Conservation (phyloP, 2,888 invertebrate genomes). For the Tanypteryx hageni region DNA sequence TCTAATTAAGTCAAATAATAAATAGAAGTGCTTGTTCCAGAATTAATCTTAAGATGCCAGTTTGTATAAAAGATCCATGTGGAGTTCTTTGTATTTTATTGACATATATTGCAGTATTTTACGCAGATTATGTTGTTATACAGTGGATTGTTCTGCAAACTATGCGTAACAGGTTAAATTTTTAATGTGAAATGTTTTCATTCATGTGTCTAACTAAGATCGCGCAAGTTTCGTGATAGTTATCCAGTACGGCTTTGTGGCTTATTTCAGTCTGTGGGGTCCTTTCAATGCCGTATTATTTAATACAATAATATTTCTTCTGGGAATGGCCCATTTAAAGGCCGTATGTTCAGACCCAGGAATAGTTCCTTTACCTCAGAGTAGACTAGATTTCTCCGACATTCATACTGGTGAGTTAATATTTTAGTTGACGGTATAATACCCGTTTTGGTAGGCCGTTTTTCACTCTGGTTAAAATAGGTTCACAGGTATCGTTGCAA, state of each 20-base stretch:
- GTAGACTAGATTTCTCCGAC: constrained; percentile 87
- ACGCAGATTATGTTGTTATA: constrained; percentile 92
- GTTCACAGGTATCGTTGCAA: constrained; percentile 68
- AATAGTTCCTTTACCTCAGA: constrained; percentile 86
- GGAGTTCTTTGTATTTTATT: constrained; percentile 88
- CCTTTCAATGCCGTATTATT: constrained; percentile 87
- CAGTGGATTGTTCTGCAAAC: constrained; percentile 89
- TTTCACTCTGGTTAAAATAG: constrained; percentile 12
- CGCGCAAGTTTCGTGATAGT: background rate
- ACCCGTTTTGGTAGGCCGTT: background rate
- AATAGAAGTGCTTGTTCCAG: background rate
- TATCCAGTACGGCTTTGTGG: background rate
- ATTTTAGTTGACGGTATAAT: background rate
- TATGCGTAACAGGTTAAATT: constrained; percentile 84
- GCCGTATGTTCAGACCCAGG: constrained; percentile 95
- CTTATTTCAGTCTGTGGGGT: constrained; percentile 85
- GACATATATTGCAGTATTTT: constrained; percentile 88
- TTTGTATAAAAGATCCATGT: constrained; percentile 82
- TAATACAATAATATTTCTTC: constrained; percentile 86
- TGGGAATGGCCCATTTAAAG: constrained; percentile 87
- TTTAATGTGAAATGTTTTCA: background rate
- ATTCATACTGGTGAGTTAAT: constrained; percentile 81
- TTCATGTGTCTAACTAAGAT: background rate
- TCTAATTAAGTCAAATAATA: no score
- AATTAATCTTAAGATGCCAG: constrained; percentile 33